These are phyloP conservation scores for Aphaenogaster floridana DNA, from an alignment of 1,140 invertebrate genomes.

Conservation along the genomic window DNA sequence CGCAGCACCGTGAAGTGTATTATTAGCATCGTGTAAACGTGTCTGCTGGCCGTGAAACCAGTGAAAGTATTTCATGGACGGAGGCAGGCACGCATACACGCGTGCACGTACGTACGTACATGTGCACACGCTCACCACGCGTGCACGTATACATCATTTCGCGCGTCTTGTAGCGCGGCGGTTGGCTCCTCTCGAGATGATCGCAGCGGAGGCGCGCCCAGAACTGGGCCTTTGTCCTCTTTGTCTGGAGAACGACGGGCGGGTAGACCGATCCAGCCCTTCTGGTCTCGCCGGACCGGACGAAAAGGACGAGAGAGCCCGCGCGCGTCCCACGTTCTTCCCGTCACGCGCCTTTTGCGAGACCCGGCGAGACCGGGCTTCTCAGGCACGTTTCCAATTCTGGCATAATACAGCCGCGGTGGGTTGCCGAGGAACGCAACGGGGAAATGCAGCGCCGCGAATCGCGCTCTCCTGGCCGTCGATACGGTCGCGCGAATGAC, in stretches of 20 bases:
- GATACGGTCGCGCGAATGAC: constrained; percentile 5
- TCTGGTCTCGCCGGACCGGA: constrained; percentile 29
- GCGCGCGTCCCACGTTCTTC: constrained; percentile 8
- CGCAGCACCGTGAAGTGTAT: constrained; percentile 72
- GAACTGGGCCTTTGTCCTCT: constrained; percentile 79
- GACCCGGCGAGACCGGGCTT: neutral
- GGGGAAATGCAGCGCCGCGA: neutral
- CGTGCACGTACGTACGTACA: constrained; percentile 37
- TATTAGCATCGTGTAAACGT: constrained; percentile 84
- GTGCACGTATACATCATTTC: constrained; percentile 64
- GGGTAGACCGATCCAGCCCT: constrained; percentile 63
- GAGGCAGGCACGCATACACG: constrained; percentile 69
- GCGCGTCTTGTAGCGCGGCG: constrained; percentile 17
- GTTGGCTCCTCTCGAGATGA: constrained; percentile 67
- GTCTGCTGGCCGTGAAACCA: constrained; percentile 86
- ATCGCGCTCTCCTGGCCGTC: neutral
- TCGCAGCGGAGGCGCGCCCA: constrained; percentile 66
- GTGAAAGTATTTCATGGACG: constrained; percentile 84
- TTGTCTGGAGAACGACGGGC: constrained; percentile 70
- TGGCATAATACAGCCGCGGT: neutral
- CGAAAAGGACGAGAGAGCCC: constrained; percentile 3
- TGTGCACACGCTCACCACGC: constrained; percentile 26
- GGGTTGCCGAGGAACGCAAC: neutral
- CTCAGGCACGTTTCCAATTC: constrained; percentile 10
- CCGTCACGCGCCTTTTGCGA: neutral